Base-by-base conservation (phyloP, 1,140 invertebrate species). In the Propsilocerus akamusi region DNA sequence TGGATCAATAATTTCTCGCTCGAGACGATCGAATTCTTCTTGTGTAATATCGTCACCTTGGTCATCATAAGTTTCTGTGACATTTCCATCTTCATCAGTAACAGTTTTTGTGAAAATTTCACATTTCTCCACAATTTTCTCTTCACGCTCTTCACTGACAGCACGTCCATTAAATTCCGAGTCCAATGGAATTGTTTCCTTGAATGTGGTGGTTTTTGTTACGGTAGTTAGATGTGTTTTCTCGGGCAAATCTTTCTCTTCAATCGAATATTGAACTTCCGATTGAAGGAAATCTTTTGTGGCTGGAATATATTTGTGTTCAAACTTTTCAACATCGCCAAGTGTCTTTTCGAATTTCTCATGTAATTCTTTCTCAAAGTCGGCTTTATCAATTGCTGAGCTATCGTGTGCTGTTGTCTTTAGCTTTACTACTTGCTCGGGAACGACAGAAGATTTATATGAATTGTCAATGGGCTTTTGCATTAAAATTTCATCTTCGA, bases 401-500 rank as follows among this genome's bases (percentile, higher is more conserved):
- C 58, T 56, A 26, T 65, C 63, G 56, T 63, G 54, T 53, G 63
- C 64, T 17, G 59, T 60, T 56, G 62, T 63, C 53, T 65, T 65
- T 57, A 65, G 59, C 52, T 65, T 65, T n/a, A 65, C 62, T 12
- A 65, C 57, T 49, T 65, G 63, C 7, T 65, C 63, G 23, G 63
- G 63, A 5, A 62, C 60, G 14, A 56, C 48, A 1, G 61, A 49
- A 12, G 60, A 59, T 49, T 65, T 65, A n/a, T 65, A 62, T 11
- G 63, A 63, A 52, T 65, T 65, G 47, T 65, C 63, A 32, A 63
- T 59, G 54, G 55, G 68, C 54, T 58, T 59, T 55, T 64, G 67
- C 54, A 60, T 57, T 26, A 65, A 61, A 47, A 59, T 68, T 61
- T 67, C 73, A 54, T 69, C 71, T 62, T 74, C 67, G 28, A 72